A percentile compares a stretch with the other conserved stretches of the same genome.
These are phyloP conservation scores for Leptothorax acervorum DNA, from an alignment of 2,888 invertebrate genomes.

Conservation along the genomic window DNA sequence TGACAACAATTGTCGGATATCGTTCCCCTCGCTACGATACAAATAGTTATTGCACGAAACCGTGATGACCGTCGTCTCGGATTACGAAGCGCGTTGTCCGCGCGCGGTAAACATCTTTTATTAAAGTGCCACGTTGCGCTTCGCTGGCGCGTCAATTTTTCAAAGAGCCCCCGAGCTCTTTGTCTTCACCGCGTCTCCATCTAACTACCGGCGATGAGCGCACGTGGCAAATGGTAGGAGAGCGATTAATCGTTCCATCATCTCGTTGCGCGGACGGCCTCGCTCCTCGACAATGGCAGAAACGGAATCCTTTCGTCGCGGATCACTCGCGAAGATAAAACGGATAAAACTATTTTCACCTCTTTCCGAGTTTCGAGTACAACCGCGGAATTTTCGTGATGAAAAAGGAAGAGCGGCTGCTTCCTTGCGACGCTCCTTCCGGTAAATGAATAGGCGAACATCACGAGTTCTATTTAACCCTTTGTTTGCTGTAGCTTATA, in stretches of 20 bases:
- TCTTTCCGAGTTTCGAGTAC: slow-evolving; percentile 48
- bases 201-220: slow-evolving; percentile 69
- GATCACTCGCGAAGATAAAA: slow-evolving; percentile 51
- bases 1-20: slow-evolving; percentile 42
- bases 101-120: slow-evolving; percentile 77
- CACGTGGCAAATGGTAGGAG: slow-evolving; percentile 61
- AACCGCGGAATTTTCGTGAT: slow-evolving; percentile 45
- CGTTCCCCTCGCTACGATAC: slow-evolving; percentile 57
- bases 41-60: slow-evolving; percentile 63
- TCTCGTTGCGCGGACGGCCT: slow-evolving; percentile 63
- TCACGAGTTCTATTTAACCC: slow-evolving; percentile 1
- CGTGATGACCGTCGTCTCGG: slow-evolving; percentile 57
- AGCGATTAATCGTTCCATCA: slow-evolving; percentile 57
- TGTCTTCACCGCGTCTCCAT: slow-evolving; percentile 71
- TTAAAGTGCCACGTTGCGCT: slow-evolving; percentile 75
- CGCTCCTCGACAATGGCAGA: slow-evolving; percentile 69
- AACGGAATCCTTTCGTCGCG: slow-evolving; percentile 61
- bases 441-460: slow-evolving; percentile 18
- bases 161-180: slow-evolving; percentile 75
- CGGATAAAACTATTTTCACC: slow-evolving; percentile 62
- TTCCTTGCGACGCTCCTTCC: neutral
- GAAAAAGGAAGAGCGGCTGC: slow-evolving; percentile 3
- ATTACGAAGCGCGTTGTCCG: slow-evolving; percentile 69
- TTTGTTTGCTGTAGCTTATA: neutral
- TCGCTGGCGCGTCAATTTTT: slow-evolving; percentile 77